Percentiles rank a stretch among this genome's conserved stretches.
Conservation (phyloP, 2,797 vertebrate genomes). For the Spinus olivaceus region DNA sequence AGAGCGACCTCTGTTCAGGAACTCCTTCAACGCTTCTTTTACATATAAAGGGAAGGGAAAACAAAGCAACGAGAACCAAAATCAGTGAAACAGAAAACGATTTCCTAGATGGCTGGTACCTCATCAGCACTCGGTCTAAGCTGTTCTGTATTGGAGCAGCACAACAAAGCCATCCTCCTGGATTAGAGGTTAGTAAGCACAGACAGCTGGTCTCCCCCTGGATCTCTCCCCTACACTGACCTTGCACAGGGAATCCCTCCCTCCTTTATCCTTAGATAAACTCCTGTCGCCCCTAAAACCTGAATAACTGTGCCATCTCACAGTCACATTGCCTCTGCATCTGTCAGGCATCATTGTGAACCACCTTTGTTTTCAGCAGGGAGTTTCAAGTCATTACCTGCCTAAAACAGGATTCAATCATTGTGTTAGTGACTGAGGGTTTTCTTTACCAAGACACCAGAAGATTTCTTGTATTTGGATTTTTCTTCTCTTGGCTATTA, state of each 20-base stretch:
- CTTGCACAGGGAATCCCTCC: slow-evolving; percentile 43
- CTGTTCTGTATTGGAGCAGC: neutral
- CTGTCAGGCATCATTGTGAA: slow-evolving; percentile 37
- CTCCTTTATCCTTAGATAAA: slow-evolving; percentile 59
- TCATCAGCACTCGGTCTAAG: neutral
- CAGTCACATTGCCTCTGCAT: slow-evolving; percentile 11
- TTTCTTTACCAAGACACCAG: neutral
- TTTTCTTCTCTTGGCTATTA: neutral
- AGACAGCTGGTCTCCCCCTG: slow-evolving; percentile 29
- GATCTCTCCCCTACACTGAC: slow-evolving; percentile 20
- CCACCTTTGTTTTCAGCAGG: slow-evolving; percentile 36
- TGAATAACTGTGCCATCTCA: slow-evolving; percentile 35
- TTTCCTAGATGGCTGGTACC: slow-evolving; percentile 17
- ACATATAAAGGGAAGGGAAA: slow-evolving; percentile 13
- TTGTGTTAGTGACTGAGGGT: neutral
- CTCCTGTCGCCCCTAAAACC: slow-evolving; percentile 8
- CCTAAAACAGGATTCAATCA: slow-evolving; percentile 14
- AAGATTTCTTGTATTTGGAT: neutral
- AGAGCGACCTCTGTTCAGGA: neutral
- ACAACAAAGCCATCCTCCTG: neutral
- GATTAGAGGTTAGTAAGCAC: neutral
- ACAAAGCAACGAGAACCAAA: neutral
- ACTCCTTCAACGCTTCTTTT: neutral
- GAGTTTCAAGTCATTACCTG: slow-evolving; percentile 43
- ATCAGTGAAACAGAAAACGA: neutral